phyloP scores from a whole-genome alignment of 2,797 vertebrate species.

The Onychomys arenicola region DNA sequence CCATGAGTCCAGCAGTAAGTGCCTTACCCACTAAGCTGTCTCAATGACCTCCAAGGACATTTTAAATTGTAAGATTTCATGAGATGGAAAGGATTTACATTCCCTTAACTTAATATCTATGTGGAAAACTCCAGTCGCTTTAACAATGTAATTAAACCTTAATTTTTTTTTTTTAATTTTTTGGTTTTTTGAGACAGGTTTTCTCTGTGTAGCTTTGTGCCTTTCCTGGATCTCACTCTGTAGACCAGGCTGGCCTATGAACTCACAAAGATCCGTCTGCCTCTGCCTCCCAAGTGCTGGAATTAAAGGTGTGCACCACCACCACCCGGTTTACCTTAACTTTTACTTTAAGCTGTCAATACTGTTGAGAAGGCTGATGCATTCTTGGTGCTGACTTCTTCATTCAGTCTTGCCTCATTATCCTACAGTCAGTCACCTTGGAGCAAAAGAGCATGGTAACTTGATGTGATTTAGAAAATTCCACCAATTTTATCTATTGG shows the following conservation, averaged over 20 bases:
- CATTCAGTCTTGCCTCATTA: not conserved
- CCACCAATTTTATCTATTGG: not conserved
- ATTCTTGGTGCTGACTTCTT: not conserved
- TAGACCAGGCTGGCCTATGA: no score
- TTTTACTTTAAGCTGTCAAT: constrained; percentile 8
- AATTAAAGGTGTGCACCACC: no score
- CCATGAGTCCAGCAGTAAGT: no score
- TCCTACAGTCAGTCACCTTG: not conserved
- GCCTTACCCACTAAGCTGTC: not conserved
- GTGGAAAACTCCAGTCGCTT: not conserved
- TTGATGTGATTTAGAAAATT: constrained; percentile 17
- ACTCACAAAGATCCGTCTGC: no score
- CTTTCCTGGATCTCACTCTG: no score
- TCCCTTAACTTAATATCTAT: not conserved
- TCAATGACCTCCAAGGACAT: not conserved
- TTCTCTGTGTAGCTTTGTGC: no score
- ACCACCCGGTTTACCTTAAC: no score
- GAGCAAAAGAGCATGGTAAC: not conserved
- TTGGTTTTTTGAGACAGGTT: no score
- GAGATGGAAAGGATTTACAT: not conserved
- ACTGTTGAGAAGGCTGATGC: constrained; percentile 13
- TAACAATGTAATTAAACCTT: not conserved
- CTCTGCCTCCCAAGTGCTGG: no score
- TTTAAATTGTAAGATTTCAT: constrained; percentile 25
- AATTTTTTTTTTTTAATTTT: no score